Evolutionary conservation across 2,113 vertebrate genomes (phyloP).

Genomic region (Athene cunicularia): DNA sequence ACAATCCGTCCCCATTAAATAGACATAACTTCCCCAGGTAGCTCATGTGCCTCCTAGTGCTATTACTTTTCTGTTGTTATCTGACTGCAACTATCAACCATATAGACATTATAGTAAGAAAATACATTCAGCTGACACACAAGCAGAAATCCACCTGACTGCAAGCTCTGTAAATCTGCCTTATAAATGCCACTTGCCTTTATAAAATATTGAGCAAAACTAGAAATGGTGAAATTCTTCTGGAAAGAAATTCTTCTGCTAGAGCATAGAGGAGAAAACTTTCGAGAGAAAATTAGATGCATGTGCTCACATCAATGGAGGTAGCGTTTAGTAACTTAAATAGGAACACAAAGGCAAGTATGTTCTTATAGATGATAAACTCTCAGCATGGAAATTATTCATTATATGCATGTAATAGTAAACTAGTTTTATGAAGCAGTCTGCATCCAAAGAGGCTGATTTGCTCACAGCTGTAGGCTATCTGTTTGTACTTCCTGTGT

Average conservation of each 20-base stretch:
- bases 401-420: neutral
- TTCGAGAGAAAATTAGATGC: neutral
- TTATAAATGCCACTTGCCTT: slow-evolving; percentile 19
- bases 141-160: slow-evolving; percentile 38
- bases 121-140: slow-evolving; percentile 26
- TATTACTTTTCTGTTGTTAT: slow-evolving; percentile 39
- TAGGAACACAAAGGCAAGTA: neutral
- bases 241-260: neutral
- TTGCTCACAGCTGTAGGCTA: neutral
- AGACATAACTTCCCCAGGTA: neutral
- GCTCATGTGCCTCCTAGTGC: neutral
- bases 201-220: slow-evolving; percentile 18
- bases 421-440: neutral
- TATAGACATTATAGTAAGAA: neutral
- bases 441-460: neutral
- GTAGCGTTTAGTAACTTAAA: neutral
- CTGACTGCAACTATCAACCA: slow-evolving; percentile 34
- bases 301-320: neutral
- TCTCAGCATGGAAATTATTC: neutral
- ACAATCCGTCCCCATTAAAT: slow-evolving; percentile 2
- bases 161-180: slow-evolving; percentile 51
- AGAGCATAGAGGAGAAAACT: neutral
- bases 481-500: neutral
- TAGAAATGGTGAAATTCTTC: slow-evolving; percentile 10
- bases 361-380: neutral